Conservation (phyloP, 2,888 invertebrate species). For the Macrophya alboannulata region DNA sequence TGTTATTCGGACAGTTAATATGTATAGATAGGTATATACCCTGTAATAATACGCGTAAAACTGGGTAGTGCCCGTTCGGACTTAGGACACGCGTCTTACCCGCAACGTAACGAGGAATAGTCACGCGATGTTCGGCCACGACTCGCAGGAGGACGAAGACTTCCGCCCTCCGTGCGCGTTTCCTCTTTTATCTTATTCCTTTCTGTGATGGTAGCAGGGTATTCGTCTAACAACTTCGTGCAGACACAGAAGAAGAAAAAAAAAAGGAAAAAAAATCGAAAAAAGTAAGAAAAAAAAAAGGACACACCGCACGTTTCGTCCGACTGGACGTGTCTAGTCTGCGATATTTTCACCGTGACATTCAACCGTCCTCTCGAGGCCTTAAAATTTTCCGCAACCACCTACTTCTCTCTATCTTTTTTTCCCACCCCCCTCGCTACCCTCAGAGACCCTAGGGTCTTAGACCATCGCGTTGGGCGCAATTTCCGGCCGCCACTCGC, state of each 20-base stretch:
- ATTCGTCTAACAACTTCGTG: conserved; percentile 11
- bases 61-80: conserved; percentile 40
- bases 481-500: conserved; percentile 78
- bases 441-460: conserved; percentile 58
- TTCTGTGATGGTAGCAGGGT: background rate
- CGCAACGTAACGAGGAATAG: background rate
- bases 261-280: background rate
- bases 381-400: conserved; percentile 14
- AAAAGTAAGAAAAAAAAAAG: background rate
- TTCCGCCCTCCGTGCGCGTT: conserved; percentile 20
- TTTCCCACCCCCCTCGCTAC: conserved; percentile 51
- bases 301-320: conserved; percentile 29
- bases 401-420: conserved; percentile 55
- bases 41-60: conserved; percentile 23
- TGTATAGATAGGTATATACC: background rate
- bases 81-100: conserved; percentile 34
- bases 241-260: background rate
- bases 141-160: conserved; percentile 22
- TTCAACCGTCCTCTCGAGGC: conserved; percentile 26
- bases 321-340: background rate
- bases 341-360: conserved; percentile 3
- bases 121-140: conserved; percentile 16
- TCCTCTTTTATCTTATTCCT: background rate
- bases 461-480: conserved; percentile 62
- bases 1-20: conserved; percentile 5